Evolutionary conservation across 2,888 invertebrate genomes (phyloP), one percentile per base, ranked within the genome.

Genomic region (Apotomis betuletana): DNA sequence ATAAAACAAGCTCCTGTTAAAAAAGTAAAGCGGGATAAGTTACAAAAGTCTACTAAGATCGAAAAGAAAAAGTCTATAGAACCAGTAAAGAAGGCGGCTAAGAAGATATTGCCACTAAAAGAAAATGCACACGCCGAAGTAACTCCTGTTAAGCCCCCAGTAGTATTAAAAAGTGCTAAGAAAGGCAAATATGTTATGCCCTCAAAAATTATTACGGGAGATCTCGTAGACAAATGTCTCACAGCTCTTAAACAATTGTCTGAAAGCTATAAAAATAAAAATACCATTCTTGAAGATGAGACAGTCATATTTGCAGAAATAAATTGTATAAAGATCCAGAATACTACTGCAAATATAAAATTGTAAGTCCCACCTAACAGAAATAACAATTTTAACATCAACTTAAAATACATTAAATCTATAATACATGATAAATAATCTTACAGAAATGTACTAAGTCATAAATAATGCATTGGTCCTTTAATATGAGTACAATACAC

Each of bases 271-370:
- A 87, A 85, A 73, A 88, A 89, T 58, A 91, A 88, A 71, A 92
- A 91, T 74, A 79, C 83, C n/a, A 85, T 96, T 57, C 94, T 96
- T 77, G 91, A 94, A 36, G 94, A 92, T 55, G 95, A 94, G 76
- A 87, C 91, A 71, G 92, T 94, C 10, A 89, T 96, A 79, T 94
- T 94, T 81, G 86, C 95, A 63, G 95, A 95, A 88, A 88, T 96
- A 38, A 91, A 90, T 41, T 94, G 94, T 73, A 94, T 96, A 52
- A 96, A 95, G 90, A 94, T 96, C 68, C 95, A 96, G 44, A 94
- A 94, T 75, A 90, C 94, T 3, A 93, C 89, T 69, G 94, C 95
- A 70, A 94, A 95, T 76, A 87, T 95, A 4, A 94, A 95, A 85
- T 88, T 96, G 94, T 96, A 90, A 94, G 95, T 46, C 10, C 3